phyloP scores from a whole-genome alignment of 2,888 invertebrate genomes.

The Sycophila texana region DNA sequence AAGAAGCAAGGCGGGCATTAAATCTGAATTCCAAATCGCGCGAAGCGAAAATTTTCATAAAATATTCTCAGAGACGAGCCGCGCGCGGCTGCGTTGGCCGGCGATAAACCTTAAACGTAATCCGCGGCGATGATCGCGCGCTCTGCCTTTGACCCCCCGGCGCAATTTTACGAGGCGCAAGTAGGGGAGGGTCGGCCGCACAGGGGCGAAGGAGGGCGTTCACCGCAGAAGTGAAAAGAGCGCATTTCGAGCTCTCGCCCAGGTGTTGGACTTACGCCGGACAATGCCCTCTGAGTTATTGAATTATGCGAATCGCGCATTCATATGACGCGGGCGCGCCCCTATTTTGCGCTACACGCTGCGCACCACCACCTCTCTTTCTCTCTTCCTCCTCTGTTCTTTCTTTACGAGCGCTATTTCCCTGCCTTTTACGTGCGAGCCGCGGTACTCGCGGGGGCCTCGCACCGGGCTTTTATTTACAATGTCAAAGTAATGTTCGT shows the following conservation, averaged over 20 bases:
- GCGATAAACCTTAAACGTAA: slow-evolving; percentile 14
- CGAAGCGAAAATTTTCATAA: slow-evolving; percentile 23
- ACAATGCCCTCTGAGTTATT: slow-evolving; percentile 50
- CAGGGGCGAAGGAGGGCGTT: neutral
- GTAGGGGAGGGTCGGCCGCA: neutral
- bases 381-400: slow-evolving; percentile 1
- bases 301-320: slow-evolving; percentile 52
- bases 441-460: neutral
- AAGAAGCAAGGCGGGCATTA: neutral
- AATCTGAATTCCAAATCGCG: slow-evolving; percentile 21
- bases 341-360: neutral
- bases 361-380: neutral
- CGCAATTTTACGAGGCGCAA: neutral
- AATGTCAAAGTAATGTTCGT: neutral
- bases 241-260: slow-evolving; percentile 26
- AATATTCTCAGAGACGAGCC: neutral
- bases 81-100: neutral
- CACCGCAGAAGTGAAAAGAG: slow-evolving; percentile 20
- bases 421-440: neutral
- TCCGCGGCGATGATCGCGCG: neutral
- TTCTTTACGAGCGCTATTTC: slow-evolving; percentile 3
- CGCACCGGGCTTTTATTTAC: slow-evolving; percentile 17
- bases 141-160: neutral
- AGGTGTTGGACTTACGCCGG: slow-evolving; percentile 41
- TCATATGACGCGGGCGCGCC: slow-evolving; percentile 35